phyloP scores from a whole-genome alignment of 2,113 vertebrate genomes.

The Daubentonia madagascariensis region DNA sequence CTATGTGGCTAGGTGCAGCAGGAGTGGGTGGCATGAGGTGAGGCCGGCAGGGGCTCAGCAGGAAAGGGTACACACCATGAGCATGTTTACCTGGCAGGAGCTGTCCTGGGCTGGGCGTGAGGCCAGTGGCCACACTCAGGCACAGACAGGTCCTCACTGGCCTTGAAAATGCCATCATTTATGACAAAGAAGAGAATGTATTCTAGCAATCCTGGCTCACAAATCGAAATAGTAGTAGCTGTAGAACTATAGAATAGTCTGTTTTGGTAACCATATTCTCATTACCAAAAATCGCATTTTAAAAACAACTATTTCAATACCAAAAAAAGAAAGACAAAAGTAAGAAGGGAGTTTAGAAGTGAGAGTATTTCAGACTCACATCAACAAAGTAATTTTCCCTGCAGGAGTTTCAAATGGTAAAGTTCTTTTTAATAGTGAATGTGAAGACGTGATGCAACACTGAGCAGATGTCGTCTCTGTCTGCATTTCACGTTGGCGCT shows the following conservation, averaged over 20 bases:
- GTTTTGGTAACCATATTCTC: not conserved
- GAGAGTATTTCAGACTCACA: not conserved
- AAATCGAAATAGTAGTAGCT: not conserved
- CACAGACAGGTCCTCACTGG: not conserved
- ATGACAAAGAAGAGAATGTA: not conserved
- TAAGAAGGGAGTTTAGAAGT: not conserved
- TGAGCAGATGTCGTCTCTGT: not conserved
- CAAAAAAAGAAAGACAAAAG: not conserved
- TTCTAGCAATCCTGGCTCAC: not conserved
- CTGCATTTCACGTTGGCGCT: not conserved
- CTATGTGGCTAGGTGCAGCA: not conserved
- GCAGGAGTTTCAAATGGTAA: not conserved
- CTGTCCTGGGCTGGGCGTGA: not conserved
- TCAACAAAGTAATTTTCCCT: not conserved
- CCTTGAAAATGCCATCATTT: not conserved
- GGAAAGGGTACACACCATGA: fast-evolving
- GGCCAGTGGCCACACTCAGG: fast-evolving
- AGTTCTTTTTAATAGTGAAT: not conserved
- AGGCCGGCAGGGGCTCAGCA: fast-evolving
- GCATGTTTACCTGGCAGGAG: fast-evolving
- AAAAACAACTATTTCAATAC: not conserved
- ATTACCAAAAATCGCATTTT: not conserved
- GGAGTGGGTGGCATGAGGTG: not conserved
- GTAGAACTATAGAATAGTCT: not conserved
- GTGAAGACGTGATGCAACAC: not conserved